These are phyloP conservation scores for Hylia prasina DNA, from an alignment of 2,113 vertebrate species.

Conservation along the genomic window DNA sequence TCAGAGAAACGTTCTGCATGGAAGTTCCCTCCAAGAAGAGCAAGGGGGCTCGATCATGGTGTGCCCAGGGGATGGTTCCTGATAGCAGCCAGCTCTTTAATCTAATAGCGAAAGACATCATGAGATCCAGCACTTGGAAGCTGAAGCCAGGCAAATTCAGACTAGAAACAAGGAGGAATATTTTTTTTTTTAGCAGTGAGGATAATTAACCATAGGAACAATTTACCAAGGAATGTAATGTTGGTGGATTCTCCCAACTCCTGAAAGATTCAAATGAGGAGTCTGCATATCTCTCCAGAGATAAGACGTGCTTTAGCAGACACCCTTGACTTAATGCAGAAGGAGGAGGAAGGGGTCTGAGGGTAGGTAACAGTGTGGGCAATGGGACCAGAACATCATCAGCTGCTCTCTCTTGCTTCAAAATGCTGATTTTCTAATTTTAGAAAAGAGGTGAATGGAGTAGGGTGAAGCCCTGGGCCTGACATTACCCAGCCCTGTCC, in stretches of 20 bases:
- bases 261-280: constrained; percentile 33
- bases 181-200: constrained; percentile 4
- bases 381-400: neutral
- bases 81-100: constrained; percentile 17
- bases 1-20: rapidly evolving
- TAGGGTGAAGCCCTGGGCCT: neutral
- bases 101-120: neutral
- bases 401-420: neutral
- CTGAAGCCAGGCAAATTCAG: constrained; percentile 36
- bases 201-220: constrained; percentile 47
- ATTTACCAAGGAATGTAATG: constrained; percentile 45
- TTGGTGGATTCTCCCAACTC: constrained; percentile 20
- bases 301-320: neutral
- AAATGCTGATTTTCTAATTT: neutral
- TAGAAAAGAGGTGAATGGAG: neutral
- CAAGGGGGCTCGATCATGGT: rapidly evolving
- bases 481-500: rapidly evolving
- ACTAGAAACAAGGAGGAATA: constrained; percentile 24
- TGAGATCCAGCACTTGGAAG: constrained; percentile 26
- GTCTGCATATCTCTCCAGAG: neutral
- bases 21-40: neutral
- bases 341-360: neutral
- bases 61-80: neutral
- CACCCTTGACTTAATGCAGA: neutral
- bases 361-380: neutral